Percentiles rank a stretch among this genome's conserved stretches.
Conservation (phyloP, 2,888 invertebrate genomes). For the Folsomia candida region DNA sequence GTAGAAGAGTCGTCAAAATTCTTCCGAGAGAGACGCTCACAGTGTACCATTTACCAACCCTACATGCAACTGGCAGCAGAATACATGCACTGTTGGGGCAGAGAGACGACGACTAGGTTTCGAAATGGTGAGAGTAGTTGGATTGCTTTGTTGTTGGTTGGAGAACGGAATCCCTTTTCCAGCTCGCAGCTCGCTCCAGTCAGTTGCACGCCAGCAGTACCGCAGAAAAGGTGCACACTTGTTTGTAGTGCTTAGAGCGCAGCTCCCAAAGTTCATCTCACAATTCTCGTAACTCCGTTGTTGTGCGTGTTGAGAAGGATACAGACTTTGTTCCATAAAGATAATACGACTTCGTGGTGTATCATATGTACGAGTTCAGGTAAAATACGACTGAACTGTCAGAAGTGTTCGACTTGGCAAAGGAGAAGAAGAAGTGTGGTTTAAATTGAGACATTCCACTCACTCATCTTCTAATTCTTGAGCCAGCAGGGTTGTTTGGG, state of each 20-base stretch:
- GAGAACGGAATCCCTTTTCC: constrained; percentile 32
- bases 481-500: constrained; percentile 26
- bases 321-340: neutral
- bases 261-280: constrained; percentile 1
- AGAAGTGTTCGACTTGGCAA: neutral
- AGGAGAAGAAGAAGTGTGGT: constrained; percentile 7
- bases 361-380: neutral
- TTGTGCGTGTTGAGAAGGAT: neutral
- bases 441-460: constrained; percentile 48
- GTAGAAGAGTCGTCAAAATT: neutral
- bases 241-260: constrained; percentile 8
- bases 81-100: neutral
- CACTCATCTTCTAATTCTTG: neutral
- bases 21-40: neutral
- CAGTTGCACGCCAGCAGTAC: constrained; percentile 47
- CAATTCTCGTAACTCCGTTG: too few species aligned
- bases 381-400: neutral
- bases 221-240: constrained; percentile 44
- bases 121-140: neutral
- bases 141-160: neutral
- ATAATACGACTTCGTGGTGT: too few species aligned
- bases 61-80: too few species aligned
- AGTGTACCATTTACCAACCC: neutral
- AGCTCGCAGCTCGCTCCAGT: constrained; percentile 36
- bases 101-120: constrained; percentile 2